A percentile compares a stretch with the other conserved stretches of the same genome.
phyloP scores from a whole-genome alignment of 2,113 vertebrate genomes.

The Mustela nigripes region DNA sequence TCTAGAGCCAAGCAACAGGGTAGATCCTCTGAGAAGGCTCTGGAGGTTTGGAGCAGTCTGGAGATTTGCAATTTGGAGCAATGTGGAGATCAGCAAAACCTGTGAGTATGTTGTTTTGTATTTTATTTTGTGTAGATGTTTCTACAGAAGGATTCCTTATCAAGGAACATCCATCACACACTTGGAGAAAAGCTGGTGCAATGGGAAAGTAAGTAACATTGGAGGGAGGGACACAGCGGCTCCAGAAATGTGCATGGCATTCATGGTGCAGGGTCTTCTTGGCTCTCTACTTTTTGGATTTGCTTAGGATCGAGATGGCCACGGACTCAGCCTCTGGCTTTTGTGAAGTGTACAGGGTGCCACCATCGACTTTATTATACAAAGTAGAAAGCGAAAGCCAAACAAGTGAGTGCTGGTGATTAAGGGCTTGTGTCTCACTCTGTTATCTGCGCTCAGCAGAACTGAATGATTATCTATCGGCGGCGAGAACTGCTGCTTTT shows the following conservation, averaged over 20 bases:
- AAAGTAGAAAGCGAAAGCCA: neutral
- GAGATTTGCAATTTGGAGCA: too few species aligned
- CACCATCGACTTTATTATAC: neutral
- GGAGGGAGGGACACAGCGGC: neutral
- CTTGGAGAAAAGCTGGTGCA: neutral
- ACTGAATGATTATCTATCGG: neutral
- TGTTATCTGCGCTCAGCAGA: neutral
- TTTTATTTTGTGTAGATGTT: neutral
- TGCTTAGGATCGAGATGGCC: neutral
- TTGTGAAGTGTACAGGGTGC: neutral
- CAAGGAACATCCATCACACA: neutral
- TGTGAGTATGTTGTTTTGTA: neutral
- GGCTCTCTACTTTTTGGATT: neutral
- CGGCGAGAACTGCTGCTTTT: neutral
- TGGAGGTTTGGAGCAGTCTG: too few species aligned
- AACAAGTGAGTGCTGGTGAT: neutral
- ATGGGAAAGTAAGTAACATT: neutral
- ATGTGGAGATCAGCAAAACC: neutral
- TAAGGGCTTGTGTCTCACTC: neutral
- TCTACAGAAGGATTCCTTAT: neutral
- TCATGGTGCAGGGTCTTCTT: too few species aligned
- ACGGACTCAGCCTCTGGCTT: neutral
- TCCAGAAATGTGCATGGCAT: neutral
- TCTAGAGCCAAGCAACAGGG: neutral
- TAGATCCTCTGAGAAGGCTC: neutral